Base-by-base conservation (phyloP, 2,113 vertebrate species). In the Helogale parvula region DNA sequence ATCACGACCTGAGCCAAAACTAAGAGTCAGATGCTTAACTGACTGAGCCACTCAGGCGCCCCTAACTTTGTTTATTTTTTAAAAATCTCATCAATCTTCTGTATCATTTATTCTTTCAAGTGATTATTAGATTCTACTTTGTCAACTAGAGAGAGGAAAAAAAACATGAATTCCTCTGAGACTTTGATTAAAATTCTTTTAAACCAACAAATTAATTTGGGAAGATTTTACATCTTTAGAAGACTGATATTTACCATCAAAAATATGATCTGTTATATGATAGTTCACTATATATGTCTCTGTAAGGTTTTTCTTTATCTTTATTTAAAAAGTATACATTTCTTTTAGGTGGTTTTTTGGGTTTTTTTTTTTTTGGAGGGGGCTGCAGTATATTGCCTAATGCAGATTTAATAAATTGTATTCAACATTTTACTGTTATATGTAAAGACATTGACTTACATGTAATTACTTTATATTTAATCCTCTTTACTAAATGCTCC, bases 171-270 rank as follows among this genome's bases (percentile, higher is more conserved):
- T 93, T 90, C 95, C 41, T 87, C 77, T 35, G 72, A 27, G 66
- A 91, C 35, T 88, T 81, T 86, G 33, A 85, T 91, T 93, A 81
- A 81, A 94, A 85, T 81, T 77, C 38, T 80, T 96, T 83, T 86
- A 88, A 90, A 85, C 50, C 92, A 85, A 72, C 82, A 96, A 52
- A 88, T 97, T 94, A 96, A 93, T 87, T 90, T 69, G n/a, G n/a
- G 72, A 81, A 47, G 33, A 25, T 57, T 72, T 54, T 27, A 21
- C 16, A 80, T 93, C 69, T 71, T 94, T 29, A 87, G 52, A 93
- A 90, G 74, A 84, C 88, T 77, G 84, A 97, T 52, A 65, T 92
- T 65, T 87, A 71, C 87, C 35, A 66, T 69, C 65, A 80, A 57
- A 82, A 96, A 88, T 79, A 93, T 8, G 41, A 29, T 45, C 91